phyloP scores from a whole-genome alignment of 2,113 vertebrate species.

The Neodontobutis hainanensis region DNA sequence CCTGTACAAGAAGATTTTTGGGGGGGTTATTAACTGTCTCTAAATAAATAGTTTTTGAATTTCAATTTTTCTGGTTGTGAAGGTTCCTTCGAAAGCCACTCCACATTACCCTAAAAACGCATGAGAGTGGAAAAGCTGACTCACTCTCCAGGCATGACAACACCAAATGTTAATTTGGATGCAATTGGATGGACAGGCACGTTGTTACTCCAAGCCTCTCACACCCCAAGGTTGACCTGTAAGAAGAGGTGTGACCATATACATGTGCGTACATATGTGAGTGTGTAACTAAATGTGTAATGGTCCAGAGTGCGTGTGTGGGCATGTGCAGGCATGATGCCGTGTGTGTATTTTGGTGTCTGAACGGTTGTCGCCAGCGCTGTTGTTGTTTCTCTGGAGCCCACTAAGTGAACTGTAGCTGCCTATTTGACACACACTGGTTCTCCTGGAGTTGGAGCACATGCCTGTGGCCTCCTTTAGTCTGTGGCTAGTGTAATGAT shows the following conservation, averaged over 20 bases:
- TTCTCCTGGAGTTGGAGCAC: conserved; percentile 52
- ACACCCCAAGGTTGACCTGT: conserved; percentile 28
- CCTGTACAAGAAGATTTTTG: too few relatives aligned
- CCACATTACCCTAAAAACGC: conserved; percentile 32
- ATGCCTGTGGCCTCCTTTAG: conserved; percentile 79
- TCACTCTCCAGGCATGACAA: conserved; percentile 62
- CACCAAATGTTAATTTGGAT: conserved; percentile 47
- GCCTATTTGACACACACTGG: conserved; percentile 33
- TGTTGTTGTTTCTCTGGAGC: conserved; percentile 52
- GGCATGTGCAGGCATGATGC: conserved; percentile 37
- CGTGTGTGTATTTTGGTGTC: conserved; percentile 17
- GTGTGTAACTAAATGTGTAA: conserved; percentile 36
- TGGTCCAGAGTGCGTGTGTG: conserved; percentile 10
- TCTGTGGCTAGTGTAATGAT: conserved; percentile 79
- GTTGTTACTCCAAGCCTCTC: conserved; percentile 34
- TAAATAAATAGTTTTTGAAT: background rate
- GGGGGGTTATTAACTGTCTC: background rate
- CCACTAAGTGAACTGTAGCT: conserved; percentile 39
- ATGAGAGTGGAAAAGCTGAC: conserved; percentile 34
- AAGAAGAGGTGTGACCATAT: conserved; percentile 20
- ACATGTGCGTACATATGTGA: conserved; percentile 20
- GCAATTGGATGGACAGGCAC: conserved; percentile 19
- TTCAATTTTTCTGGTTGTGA: conserved; percentile 24
- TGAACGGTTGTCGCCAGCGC: conserved; percentile 15
- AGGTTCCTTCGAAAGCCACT: background rate